Evolutionary conservation across 1,140 invertebrate genomes (phyloP).

Genomic region (Aporrectodea caliginosa): DNA sequence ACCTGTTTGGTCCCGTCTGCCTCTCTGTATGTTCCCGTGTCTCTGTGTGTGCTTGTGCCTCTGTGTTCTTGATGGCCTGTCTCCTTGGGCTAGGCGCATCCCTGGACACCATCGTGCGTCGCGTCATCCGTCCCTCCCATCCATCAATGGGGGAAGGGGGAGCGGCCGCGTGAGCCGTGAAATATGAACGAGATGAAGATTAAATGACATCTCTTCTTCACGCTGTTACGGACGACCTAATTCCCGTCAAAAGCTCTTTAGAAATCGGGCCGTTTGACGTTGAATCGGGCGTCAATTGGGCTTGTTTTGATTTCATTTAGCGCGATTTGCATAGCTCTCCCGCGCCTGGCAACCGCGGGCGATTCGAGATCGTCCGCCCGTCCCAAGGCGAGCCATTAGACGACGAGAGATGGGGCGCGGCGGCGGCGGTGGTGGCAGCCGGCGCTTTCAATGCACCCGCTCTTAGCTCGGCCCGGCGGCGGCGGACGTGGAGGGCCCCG

Average conservation of each 20-base stretch:
- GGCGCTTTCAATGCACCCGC: no score
- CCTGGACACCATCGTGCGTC: no score
- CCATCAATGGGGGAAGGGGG: background rate
- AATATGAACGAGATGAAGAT: background rate
- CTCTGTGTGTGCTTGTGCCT: background rate
- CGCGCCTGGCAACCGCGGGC: background rate
- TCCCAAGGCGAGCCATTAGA: background rate
- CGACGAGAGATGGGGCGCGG: no score
- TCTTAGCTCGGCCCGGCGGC: no score
- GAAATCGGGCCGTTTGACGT: background rate
- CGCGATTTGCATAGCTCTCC: background rate
- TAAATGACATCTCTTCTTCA: background rate
- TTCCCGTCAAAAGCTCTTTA: background rate
- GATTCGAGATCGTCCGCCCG: background rate
- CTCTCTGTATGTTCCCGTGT: background rate
- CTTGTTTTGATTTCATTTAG: conserved; percentile 3
- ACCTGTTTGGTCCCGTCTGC: no score
- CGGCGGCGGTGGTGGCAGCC: no score
- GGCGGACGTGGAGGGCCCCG: no score
- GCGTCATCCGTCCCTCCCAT: no score
- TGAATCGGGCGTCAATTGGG: background rate
- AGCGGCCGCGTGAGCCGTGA: background rate
- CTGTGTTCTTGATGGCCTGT: background rate
- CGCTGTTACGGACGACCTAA: background rate
- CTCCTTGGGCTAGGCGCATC: no score